Evolutionary conservation across 2,888 invertebrate species (phyloP).

Genomic region (Tipula unca): DNA sequence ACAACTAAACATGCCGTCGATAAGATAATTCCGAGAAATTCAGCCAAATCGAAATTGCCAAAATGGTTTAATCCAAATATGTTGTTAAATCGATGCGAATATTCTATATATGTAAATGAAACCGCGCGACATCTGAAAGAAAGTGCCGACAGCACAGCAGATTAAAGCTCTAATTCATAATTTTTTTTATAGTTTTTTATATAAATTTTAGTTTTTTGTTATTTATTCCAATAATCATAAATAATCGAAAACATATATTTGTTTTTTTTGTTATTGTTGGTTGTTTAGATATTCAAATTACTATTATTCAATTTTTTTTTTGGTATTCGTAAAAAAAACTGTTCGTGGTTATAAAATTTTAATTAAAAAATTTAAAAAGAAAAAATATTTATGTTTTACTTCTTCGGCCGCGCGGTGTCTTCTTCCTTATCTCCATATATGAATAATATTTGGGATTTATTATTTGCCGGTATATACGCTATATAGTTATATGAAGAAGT

Average conservation of each 20-base stretch:
- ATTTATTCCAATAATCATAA: not conserved
- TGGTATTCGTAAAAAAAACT: not conserved
- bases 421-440: not conserved
- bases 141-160: not conserved
- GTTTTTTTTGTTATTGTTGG: not conserved
- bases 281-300: constrained; percentile 2
- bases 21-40: not conserved
- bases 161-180: not conserved
- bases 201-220: not conserved
- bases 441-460: not conserved
- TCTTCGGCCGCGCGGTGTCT: not conserved
- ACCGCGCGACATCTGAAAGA: not conserved
- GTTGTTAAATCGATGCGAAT: not conserved
- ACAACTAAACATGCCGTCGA: no score
- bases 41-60: not conserved
- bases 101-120: no score
- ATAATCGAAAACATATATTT: constrained; percentile 2
- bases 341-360: not conserved
- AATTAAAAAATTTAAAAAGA: no score
- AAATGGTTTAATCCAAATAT: not conserved
- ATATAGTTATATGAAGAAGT: not conserved
- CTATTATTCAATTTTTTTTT: not conserved
- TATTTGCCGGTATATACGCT: not conserved
- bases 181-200: no score
- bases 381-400: not conserved